Evolutionary conservation across 2,888 invertebrate genomes (phyloP).

Genomic region (Drosophila longiperda): DNA sequence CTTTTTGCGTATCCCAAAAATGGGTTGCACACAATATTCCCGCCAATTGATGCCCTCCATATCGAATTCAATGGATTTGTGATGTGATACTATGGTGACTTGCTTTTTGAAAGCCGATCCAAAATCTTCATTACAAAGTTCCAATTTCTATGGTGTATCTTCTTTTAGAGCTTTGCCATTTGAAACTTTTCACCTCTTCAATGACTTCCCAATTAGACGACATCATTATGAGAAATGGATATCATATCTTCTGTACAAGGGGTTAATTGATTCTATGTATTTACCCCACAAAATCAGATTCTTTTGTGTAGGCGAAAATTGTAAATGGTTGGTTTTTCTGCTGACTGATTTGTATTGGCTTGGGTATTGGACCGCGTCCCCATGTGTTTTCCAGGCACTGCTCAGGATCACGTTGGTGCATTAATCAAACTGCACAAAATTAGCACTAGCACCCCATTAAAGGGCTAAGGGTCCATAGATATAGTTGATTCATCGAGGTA

Average conservation of each 20-base stretch:
- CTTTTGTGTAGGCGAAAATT: neutral
- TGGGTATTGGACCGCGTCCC: neutral
- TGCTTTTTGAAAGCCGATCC: neutral
- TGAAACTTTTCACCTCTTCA: neutral
- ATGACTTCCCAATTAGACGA: neutral
- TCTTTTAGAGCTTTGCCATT: neutral
- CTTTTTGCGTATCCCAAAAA: neutral
- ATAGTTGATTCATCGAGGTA: conserved; percentile 29
- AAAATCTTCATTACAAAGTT: neutral
- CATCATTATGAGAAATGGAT: neutral
- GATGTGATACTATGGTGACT: neutral
- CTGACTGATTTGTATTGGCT: neutral
- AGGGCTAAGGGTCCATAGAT: neutral
- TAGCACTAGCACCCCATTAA: neutral
- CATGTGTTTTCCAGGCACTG: neutral
- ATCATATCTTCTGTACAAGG: neutral
- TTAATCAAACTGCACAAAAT: neutral
- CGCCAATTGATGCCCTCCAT: neutral
- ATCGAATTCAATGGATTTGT: neutral
- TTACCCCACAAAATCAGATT: neutral
- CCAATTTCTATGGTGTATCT: neutral
- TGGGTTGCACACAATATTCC: neutral
- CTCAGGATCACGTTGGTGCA: neutral
- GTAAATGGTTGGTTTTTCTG: neutral
- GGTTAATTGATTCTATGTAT: neutral